Evolutionary conservation across 2,797 vertebrate species (phyloP), one percentile per base, ranked within the genome.

Genomic region (Carapus acus): DNA sequence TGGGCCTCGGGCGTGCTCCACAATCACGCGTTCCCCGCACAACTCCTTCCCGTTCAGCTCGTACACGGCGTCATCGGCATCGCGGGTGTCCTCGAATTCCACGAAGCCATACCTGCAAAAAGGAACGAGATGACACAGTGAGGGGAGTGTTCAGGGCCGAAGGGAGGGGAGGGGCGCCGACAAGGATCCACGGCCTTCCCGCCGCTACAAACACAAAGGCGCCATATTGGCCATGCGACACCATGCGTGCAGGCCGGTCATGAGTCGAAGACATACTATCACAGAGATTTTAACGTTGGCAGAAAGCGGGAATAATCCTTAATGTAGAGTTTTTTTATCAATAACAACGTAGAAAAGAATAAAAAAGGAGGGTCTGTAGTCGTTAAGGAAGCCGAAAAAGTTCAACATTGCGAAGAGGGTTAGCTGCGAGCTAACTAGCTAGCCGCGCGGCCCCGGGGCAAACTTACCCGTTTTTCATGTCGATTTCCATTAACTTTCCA

Each of bases 381-480:
- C 34, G 59, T 19, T 38, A 13, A 27, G 14, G 27, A n/a, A n/a
- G n/a, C n/a, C n/a, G n/a, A n/a, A n/a, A n/a, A n/a, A n/a, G n/a
- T n/a, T n/a, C n/a, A n/a, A n/a, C n/a, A n/a, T n/a, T n/a, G n/a
- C n/a, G n/a, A n/a, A n/a, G n/a, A n/a, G 0, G 2, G 14, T 0
- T 49, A 42, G 13, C 39, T n/a, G n/a, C n/a, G n/a, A 52, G 27
- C 50, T 49, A 27, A 3, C 3, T n/a, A 6, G 5, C n/a, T 34
- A n/a, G 43, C 52, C 33, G 16, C 9, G n/a, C 14, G 14, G 31
- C 31, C 9, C 20, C 27, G 8, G 31, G 8, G 31, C 31, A 2
- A 21, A 66, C 88, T 90, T 71, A 96, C 94, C 94, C 94, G 43
- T 97, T 97, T 76, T 97, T 97, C 21, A 97, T 75, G 49, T 96